Conservation (phyloP, 1,140 invertebrate genomes). For the Drosophila seguyi region DNA sequence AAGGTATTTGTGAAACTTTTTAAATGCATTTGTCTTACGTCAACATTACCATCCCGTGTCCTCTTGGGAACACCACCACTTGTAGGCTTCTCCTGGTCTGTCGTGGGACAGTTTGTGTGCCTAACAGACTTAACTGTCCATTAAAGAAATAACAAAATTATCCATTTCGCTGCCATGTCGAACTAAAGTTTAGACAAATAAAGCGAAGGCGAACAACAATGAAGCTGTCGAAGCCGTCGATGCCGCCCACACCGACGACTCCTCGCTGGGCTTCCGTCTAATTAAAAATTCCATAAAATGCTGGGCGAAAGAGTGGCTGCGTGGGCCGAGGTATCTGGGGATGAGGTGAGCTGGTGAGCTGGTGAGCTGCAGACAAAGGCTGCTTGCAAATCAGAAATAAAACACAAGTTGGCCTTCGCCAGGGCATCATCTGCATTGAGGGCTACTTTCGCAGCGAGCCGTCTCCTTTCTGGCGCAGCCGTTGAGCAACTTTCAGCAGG, state of each 20-base stretch:
- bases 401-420: conserved; percentile 32
- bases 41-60: not conserved
- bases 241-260: conserved; percentile 17
- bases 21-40: not conserved
- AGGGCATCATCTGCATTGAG: conserved; percentile 47
- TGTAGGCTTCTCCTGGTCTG: not conserved
- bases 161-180: conserved; percentile 9
- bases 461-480: conserved; percentile 61
- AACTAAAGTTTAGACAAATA: conserved; percentile 26
- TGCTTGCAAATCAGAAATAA: conserved; percentile 45
- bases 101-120: not conserved
- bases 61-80: not conserved
- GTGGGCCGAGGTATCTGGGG: not conserved
- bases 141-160: conserved; percentile 24
- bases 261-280: conserved; percentile 44
- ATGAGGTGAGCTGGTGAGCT: conserved; percentile 4
- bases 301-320: conserved; percentile 5
- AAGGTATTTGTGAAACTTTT: not conserved
- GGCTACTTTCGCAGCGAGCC: conserved; percentile 59
- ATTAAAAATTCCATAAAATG: conserved; percentile 78
- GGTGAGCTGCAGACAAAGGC: conserved; percentile 40
- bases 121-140: conserved; percentile 12
- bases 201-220: conserved; percentile 9
- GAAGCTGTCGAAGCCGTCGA: conserved; percentile 10
- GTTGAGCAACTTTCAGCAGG: conserved; percentile 52